Evolutionary conservation across 2,797 vertebrate genomes (phyloP), one percentile per base, ranked within the genome.

Genomic region (Rhinichthys osculus): DNA sequence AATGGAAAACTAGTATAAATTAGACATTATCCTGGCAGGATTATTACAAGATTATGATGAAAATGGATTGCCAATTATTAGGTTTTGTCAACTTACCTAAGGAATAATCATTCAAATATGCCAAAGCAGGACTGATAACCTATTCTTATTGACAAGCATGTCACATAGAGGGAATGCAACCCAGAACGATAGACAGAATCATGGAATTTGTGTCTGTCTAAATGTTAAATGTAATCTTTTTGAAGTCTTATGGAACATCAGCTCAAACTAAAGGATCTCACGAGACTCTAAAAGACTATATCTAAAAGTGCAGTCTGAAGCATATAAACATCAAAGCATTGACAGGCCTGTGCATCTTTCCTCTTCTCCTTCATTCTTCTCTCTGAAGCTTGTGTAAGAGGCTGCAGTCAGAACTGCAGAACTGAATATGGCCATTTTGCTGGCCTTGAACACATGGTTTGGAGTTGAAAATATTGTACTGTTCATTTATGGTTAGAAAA

Each of bases 261-360:
- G 67, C 35, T 82, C 67, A 30, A 81, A 52, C 78, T n/a, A 35
- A 67, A 62, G 78, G 13, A 67, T 82, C 81, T 82, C 81, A 70
- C 54, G 50, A 82, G 81, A 70, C 19, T 38, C n/a, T n/a, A n/a
- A n/a, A n/a, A n/a, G n/a, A n/a, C 44, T 52, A 35, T 52, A 54
- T n/a, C 44, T 9, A 38, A 38, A 81, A 81, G 17, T 79, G 64
- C 79, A 35, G 21, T 10, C 23, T 70, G 47, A 70, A 47, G 40
- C 57, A 79, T 62, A 62, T 23, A 70, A 81, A 70, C 66, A 70
- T 81, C 66, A 81, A 81, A 70, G 79, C 44, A 27, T 17, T 54
- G 79, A 70, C 64, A 70, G 33, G 64, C 47, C 64, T 54, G 66
- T 13, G 3, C 33, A 50, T 33, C 11, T 38, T 81, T 69, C 44